Evolutionary conservation across 1,140 invertebrate species (phyloP).

Genomic region (Stenopsyche tienmushanensis): DNA sequence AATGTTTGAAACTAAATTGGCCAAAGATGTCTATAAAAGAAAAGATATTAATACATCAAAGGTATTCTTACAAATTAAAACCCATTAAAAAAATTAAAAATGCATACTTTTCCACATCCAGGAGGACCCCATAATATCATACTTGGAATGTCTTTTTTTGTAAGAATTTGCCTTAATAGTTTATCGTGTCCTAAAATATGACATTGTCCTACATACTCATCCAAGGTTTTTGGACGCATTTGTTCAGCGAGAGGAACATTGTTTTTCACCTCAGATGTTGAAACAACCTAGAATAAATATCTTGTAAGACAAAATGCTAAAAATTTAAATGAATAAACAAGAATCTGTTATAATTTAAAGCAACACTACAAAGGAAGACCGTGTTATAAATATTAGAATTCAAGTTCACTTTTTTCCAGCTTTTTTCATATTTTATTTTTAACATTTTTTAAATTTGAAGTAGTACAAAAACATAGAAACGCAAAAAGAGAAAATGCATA

Average conservation of each 20-base stretch:
- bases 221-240: conserved; percentile 64
- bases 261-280: conserved; percentile 39
- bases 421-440: conserved; percentile 12
- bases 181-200: conserved; percentile 67
- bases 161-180: conserved; percentile 65
- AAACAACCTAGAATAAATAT: conserved; percentile 18
- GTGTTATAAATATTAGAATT: no score
- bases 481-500: neutral
- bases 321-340: conserved; percentile 44
- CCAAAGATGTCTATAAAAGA: conserved; percentile 75
- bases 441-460: conserved; percentile 7
- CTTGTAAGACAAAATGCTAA: conserved; percentile 1
- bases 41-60: conserved; percentile 34
- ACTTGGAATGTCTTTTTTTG: conserved; percentile 70
- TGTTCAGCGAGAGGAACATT: conserved; percentile 63
- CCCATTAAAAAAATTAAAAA: neutral
- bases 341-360: conserved; percentile 25
- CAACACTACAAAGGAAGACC: neutral
- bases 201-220: conserved; percentile 70
- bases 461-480: neutral
- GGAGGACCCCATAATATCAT: conserved; percentile 86
- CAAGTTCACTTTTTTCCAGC: no score
- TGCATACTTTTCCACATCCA: conserved; percentile 76
- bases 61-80: conserved; percentile 20
- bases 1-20: conserved; percentile 70